Evolutionary conservation across 2,888 invertebrate genomes (phyloP).

Genomic region (Calameuta pallipes): DNA sequence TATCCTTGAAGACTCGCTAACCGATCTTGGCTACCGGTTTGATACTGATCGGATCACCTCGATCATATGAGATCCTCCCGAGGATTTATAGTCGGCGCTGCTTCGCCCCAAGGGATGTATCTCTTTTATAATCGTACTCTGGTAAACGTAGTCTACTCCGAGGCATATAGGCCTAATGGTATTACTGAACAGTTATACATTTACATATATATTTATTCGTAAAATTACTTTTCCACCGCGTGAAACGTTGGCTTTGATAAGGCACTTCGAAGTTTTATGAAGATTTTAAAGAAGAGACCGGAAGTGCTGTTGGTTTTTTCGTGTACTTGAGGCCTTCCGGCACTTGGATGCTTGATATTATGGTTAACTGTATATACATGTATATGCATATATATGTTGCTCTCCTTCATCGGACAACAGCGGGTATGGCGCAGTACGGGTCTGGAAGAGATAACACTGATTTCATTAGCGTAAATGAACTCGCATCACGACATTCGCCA

Average conservation of each 20-base stretch:
- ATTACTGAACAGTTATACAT: background rate
- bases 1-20: background rate
- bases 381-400: background rate
- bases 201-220: constrained; percentile 27
- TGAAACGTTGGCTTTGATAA: background rate
- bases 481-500: constrained; percentile 49
- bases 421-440: constrained; percentile 36
- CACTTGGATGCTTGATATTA: constrained; percentile 31
- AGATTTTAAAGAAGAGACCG: background rate
- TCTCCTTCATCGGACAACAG: background rate
- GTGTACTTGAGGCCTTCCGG: constrained; percentile 24
- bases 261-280: background rate
- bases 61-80: background rate
- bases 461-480: constrained; percentile 65
- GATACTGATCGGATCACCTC: background rate
- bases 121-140: background rate
- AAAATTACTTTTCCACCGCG: constrained; percentile 57
- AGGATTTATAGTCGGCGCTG: background rate
- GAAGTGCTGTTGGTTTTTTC: background rate
- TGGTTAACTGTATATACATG: constrained; percentile 26
- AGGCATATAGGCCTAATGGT: background rate
- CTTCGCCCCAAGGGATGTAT: background rate
- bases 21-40: background rate
- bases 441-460: constrained; percentile 60
- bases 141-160: background rate